Base-by-base conservation (phyloP, 2,888 invertebrate species). In the Amphimallon solstitiale region DNA sequence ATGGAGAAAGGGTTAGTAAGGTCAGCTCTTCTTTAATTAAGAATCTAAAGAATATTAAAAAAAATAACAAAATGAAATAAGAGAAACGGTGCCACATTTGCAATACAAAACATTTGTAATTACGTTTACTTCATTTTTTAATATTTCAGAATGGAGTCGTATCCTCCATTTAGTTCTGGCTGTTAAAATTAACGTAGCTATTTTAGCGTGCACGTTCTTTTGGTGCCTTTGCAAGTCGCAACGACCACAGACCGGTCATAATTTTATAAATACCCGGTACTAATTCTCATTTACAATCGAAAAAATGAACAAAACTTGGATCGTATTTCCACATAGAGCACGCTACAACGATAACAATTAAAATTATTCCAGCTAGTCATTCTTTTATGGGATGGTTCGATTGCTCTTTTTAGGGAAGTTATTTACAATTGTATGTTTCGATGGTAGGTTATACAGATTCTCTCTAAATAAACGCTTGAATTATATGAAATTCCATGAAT, bases 1-100 rank as follows among this genome's bases (percentile, higher is more conserved):
- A 80, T 75, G 73, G 68, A 70, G 72, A 74, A 74, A 73, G 75
- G 75, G 77, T 76, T 75, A 74, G 65, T 52, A 69, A 75, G 74
- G 75, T 74, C 75, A 67, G 66, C 69, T 59, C 67, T 69, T 68
- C 29, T 29, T 72, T 72, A 74, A 73, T 74, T 73, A 70, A 71
- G 71, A 68, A 69, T 71, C 68, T 46, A 67, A 68, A 59, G 68
- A 71, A 69, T 70, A 70, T 23, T 1, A 29, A 29, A 29, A 29
- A 23, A 19, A 49, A 10, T 19, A 49, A 23, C 12, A 49, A 19
- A 19, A 49, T 6, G 35, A 63, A 12, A n/a, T n/a, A n/a, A n/a
- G n/a, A 23, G 43, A 62, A 62, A 45, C 12, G 3, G 4, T 14
- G 62, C 29, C 48, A 29, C 66, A 71, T 69, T 71, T 70, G 66